These are phyloP conservation scores for Pyrocephalus nanus DNA, from an alignment of 2,797 vertebrate genomes.

Conservation along the genomic window DNA sequence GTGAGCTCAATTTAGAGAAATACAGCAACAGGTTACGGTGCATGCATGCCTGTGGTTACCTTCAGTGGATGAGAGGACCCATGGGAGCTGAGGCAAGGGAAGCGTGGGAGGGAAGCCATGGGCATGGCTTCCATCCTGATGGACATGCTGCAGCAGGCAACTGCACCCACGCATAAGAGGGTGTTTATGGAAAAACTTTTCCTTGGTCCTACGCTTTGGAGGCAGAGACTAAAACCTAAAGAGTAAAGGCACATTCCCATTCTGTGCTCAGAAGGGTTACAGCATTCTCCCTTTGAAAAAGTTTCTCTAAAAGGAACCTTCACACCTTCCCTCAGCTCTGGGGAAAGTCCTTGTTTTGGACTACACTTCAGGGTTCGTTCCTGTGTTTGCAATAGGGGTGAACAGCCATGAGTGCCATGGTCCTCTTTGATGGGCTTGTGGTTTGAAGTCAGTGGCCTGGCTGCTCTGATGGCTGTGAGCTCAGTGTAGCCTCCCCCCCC, in stretches of 20 bases:
- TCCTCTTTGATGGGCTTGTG: not conserved
- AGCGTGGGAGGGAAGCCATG: not conserved
- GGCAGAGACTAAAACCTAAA: not conserved
- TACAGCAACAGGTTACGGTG: fast-evolving
- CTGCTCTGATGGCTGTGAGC: not conserved
- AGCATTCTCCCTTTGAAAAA: not conserved
- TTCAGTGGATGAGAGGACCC: not conserved
- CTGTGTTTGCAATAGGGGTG: not conserved
- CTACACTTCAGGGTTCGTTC: not conserved
- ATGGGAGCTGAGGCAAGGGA: not conserved
- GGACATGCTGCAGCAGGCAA: not conserved
- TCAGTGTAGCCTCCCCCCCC: not conserved
- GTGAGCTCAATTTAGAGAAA: not conserved
- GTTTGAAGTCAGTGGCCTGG: not conserved
- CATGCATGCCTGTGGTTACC: fast-evolving
- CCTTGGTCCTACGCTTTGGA: not conserved
- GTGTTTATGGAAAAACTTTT: not conserved
- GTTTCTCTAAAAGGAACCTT: not conserved
- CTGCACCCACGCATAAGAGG: fast-evolving
- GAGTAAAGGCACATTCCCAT: not conserved
- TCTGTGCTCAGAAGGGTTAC: not conserved
- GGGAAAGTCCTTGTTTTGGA: not conserved
- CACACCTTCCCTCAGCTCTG: not conserved
- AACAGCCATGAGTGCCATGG: not conserved
- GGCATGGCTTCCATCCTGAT: not conserved